These are phyloP conservation scores for Eriocheir sinensis DNA, from an alignment of 1,140 invertebrate species.

Conservation along the genomic window DNA sequence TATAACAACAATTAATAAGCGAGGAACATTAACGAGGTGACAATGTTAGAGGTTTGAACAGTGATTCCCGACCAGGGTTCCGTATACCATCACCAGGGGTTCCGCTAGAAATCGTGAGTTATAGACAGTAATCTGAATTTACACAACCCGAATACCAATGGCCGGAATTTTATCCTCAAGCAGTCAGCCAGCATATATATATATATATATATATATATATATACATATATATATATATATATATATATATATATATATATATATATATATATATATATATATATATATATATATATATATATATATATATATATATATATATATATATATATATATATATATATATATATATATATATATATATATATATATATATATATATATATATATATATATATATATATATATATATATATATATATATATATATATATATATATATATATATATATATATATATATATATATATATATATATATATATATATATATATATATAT, in stretches of 20 bases:
- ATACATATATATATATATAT: no score
- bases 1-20: background rate
- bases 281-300: background rate
- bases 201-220: slow-evolving; percentile 49
- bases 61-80: no score
- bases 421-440: slow-evolving; percentile 5
- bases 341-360: background rate
- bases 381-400: background rate
- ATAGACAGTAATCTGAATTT: background rate
- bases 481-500: slow-evolving; percentile 47
- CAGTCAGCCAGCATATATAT: background rate
- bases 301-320: background rate
- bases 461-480: slow-evolving; percentile 30
- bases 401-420: background rate
- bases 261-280: background rate
- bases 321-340: slow-evolving; percentile 34
- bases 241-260: slow-evolving; percentile 28
- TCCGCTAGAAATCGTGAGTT: no score
- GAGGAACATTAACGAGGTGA: background rate
- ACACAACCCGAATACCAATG: background rate
- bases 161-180: no score
- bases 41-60: background rate
- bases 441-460: background rate
- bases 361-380: background rate
- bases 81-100: no score